Evolutionary conservation across 2,888 invertebrate species (phyloP), one percentile per base, ranked within the genome.

Genomic region (Ochropleura leucogaster): DNA sequence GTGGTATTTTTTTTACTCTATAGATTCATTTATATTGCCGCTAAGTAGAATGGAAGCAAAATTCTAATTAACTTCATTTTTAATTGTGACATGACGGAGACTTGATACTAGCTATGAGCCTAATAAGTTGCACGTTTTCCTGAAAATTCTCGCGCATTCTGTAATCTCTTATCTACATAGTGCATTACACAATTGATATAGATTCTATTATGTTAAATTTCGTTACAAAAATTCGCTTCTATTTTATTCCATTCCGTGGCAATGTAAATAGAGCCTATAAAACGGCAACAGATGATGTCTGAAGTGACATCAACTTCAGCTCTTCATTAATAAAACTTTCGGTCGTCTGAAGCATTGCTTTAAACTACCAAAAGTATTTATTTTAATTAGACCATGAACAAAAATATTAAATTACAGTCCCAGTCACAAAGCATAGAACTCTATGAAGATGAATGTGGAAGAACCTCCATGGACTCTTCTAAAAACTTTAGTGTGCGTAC

Each of bases 401-500:
- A 30, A 30, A 2, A 30, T 2, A 30, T 30, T 1, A 30, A 30
- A 30, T 3, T 30, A 30, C 30, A 30, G 30, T 30, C 30, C 30
- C 30, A 30, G 30, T 30, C 30, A 30, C 30, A 30, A 30, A 30
- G 30, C 30, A 30, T 30, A 30, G 30, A 2, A 30, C 30, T 30
- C 30, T 2, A 30, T 1, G 3, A 30, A 30, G 30, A 30, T 2
- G 30, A 30, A 30, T 30, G 30, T 2, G 30, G 1, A 2, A 30
- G 30, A 30, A 30, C 30, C 30, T 30, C 30, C 30, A 30, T 30
- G 3, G 30, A 30, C 30, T 30, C 30, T 30, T 30, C 30, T 30
- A 30, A 30, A 30, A 62, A 0, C 14, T 40, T 42, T 3, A 69
- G 67, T 73, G 63, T 79, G 79, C 59, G 63, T 72, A 83, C 55